Evolutionary conservation across 2,797 vertebrate genomes (phyloP), one percentile per base, ranked within the genome.

Genomic region (Molossus alvarezi): DNA sequence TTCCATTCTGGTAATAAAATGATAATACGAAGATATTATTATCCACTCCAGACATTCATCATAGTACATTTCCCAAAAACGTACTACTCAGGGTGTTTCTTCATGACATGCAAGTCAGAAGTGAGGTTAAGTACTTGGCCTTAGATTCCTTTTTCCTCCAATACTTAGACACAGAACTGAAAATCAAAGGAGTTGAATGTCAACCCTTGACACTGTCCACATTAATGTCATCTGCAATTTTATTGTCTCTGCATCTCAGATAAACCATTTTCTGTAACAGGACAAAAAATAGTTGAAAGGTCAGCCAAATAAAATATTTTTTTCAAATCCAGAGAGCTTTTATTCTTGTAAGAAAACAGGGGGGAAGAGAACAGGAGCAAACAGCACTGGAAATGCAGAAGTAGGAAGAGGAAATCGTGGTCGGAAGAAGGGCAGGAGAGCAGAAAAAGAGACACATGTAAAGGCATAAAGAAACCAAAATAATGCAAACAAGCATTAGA

Each of bases 1-100:
- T 98, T 97, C 96, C 76, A 98, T 72, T 91, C 57, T 97, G 57
- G 79, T 33, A 97, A 87, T 88, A 97, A 95, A 82, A 97, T 89
- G n/a, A 79, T 95, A 98, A 97, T 64, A 72, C 14, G 73, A 72
- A 41, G 88, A 97, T 97, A 62, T 20, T 94, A 96, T 98, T 97
- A 96, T 86, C 2, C 27, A 29, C 88, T 95, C 72, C 94, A 60
- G 91, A 96, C 81, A 97, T 97, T 77, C 77, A 96, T 98, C 76
- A 88, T 27, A 88, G 37, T 23, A 89, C 60, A 92, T 95, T 97
- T 98, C 93, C 33, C 65, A 95, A 37, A 92, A 97, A 58, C 67
- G 64, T 17, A 41, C 67, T 64, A 13, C 11, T 72, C 29, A 12
- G 80, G 81, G 72, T 21, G 3, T 79, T 87, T 93, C 80, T 96